Evolutionary conservation across 2,888 invertebrate species (phyloP).

Genomic region (Aspidiotus destructor): DNA sequence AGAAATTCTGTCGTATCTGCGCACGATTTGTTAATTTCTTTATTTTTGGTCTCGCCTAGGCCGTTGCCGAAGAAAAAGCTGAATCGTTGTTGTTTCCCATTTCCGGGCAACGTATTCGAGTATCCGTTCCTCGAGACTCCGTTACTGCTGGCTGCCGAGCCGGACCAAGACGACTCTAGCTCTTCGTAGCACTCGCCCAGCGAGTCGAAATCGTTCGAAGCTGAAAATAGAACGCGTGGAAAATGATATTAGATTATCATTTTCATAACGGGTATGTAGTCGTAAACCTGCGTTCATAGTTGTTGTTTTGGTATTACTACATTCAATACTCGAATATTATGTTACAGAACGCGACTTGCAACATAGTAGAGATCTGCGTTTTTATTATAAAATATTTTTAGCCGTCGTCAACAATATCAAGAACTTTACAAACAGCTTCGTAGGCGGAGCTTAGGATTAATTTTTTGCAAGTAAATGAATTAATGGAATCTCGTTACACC

Average conservation of each 20-base stretch:
- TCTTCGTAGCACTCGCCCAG: conserved; percentile 30
- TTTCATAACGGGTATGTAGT: neutral
- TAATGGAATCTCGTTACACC: no score
- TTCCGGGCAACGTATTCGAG: conserved; percentile 20
- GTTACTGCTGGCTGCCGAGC: conserved; percentile 27
- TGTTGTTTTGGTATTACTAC: no score
- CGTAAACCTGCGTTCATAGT: neutral
- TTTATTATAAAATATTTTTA: no score
- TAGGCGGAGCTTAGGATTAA: no score
- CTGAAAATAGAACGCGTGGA: conserved; percentile 5
- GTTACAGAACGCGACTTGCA: no score
- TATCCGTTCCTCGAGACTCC: conserved; percentile 8
- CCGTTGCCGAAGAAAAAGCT: conserved; percentile 25
- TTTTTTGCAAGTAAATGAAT: no score
- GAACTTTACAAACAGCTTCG: no score
- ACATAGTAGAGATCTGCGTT: no score
- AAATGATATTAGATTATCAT: neutral
- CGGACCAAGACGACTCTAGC: conserved; percentile 26
- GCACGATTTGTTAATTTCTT: conserved; percentile 16
- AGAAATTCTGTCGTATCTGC: conserved; percentile 20
- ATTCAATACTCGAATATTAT: no score
- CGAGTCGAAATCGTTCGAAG: conserved; percentile 20
- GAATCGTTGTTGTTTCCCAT: conserved; percentile 22
- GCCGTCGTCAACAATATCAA: no score
- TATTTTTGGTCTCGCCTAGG: conserved; percentile 15